phyloP scores from a whole-genome alignment of 2,888 invertebrate genomes.

The Lamellibrachia satsuma region DNA sequence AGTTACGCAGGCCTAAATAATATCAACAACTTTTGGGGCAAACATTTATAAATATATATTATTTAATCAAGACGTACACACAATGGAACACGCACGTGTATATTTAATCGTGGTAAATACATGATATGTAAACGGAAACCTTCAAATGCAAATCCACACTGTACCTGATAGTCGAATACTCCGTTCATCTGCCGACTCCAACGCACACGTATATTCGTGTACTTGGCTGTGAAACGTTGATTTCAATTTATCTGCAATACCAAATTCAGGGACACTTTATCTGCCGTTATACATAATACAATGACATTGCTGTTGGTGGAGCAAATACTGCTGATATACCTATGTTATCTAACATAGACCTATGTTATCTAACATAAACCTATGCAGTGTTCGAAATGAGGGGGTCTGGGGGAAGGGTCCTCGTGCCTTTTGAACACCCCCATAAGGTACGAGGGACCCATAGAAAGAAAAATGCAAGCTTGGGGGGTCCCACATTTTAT shows the following conservation, averaged over 20 bases:
- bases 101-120: background rate
- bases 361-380: no score
- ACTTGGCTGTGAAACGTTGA: slow-evolving; percentile 30
- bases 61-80: background rate
- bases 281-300: background rate
- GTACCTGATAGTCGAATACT: background rate
- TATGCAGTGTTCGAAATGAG: no score
- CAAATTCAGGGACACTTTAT: background rate
- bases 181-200: background rate
- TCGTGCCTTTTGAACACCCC: no score
- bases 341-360: no score
- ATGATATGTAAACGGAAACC: background rate
- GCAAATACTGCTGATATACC: no score
- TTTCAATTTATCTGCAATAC: slow-evolving; percentile 27
- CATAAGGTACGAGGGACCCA: no score
- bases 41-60: background rate
- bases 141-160: background rate
- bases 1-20: background rate
- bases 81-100: background rate
- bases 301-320: background rate
- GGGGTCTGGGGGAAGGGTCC: no score
- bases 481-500: no score
- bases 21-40: background rate
- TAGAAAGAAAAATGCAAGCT: no score
- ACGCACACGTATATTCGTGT: slow-evolving; percentile 30